A percentile compares a stretch with the other conserved stretches of the same genome.
Evolutionary conservation across 2,113 vertebrate genomes (phyloP).

Genomic region (Ceyx margarethae): DNA sequence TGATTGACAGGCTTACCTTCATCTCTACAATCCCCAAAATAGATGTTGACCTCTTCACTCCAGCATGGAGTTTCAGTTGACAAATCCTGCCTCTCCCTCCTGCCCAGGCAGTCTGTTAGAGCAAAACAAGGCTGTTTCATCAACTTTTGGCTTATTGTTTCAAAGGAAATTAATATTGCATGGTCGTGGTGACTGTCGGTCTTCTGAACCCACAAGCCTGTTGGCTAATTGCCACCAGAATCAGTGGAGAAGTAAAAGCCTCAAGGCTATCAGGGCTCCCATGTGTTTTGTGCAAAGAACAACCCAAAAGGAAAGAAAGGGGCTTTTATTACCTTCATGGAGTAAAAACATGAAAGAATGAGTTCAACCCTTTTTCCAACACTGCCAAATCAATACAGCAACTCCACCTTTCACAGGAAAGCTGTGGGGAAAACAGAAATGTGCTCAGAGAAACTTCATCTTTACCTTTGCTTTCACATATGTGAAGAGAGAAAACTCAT

Average conservation of each 20-base stretch:
- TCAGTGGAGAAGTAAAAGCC: not conserved
- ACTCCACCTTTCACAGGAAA: not conserved
- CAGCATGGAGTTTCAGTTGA: conserved; percentile 21
- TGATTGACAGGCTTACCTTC: conserved; percentile 36
- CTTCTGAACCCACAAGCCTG: conserved; percentile 23
- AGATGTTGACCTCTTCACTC: conserved; percentile 50
- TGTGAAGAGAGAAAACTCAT: not conserved
- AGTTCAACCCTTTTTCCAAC: not conserved
- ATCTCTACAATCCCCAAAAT: conserved; percentile 32
- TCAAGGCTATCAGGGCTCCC: conserved; percentile 6
- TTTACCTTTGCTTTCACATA: not conserved
- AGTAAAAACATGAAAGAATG: conserved; percentile 32
- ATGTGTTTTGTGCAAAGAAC: not conserved
- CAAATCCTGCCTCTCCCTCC: conserved; percentile 5
- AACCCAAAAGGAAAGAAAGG: not conserved
- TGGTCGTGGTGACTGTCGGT: not conserved
- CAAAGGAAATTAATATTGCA: conserved; percentile 34
- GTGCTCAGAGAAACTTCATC: conserved; percentile 7
- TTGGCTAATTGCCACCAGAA: conserved; percentile 17
- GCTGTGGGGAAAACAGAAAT: not conserved
- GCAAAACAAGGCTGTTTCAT: conserved; percentile 18
- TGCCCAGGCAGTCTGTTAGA: not conserved
- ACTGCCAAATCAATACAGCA: conserved; percentile 23
- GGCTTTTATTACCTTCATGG: conserved; percentile 6
- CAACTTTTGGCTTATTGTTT: conserved; percentile 19